Evolutionary conservation across 1,140 invertebrate genomes (phyloP), one percentile per base, ranked within the genome.

Genomic region (Campodea augens): DNA sequence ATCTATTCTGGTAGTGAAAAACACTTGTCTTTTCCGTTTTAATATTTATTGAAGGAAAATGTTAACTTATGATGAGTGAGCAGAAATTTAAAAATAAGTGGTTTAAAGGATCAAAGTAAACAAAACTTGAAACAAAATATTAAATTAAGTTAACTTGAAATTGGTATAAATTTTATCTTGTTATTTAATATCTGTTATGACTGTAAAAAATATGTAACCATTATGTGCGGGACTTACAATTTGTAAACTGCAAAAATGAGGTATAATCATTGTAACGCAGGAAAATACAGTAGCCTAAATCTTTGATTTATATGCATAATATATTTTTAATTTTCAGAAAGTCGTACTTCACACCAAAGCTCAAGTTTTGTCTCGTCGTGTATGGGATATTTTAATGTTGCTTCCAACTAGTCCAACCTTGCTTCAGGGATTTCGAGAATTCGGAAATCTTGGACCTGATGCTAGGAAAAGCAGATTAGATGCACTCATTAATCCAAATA

Each of bases 361-460:
- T 0, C 82, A 90, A 59, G 72, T 92, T 0, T 59, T 93, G 25
- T 93, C 89, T 0, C 68, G 89, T 22, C 69, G 83, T 25, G 84
- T 93, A 1, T 93, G 90, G 90, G 89, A 93, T 50, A 87, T 93
- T 20, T 63, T 95, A 1, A 89, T 88, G 57, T 70, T 92, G 36
- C 64, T 95, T 18, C 89, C 90, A 0, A 87, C 90, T 0, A 90
- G 80, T 64, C 82, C 84, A 0, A 78, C 77, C 1, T 69, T 92
- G 22, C 59, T 91, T 10, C 71, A 81, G 61, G 81, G 81, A 4
- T 91, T 95, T 52, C 79, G 82, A 54, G 74, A 77, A 49, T n/a
- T n/a, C n/a, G n/a, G n/a, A n/a, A n/a, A n/a, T n/a, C 64, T 85
- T 0, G 69, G 47, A 47, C 44, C 41, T n/a, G 50, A 57, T 15